These are phyloP conservation scores for Plagodis pulveraria DNA, from an alignment of 2,888 invertebrate species.

Conservation along the genomic window DNA sequence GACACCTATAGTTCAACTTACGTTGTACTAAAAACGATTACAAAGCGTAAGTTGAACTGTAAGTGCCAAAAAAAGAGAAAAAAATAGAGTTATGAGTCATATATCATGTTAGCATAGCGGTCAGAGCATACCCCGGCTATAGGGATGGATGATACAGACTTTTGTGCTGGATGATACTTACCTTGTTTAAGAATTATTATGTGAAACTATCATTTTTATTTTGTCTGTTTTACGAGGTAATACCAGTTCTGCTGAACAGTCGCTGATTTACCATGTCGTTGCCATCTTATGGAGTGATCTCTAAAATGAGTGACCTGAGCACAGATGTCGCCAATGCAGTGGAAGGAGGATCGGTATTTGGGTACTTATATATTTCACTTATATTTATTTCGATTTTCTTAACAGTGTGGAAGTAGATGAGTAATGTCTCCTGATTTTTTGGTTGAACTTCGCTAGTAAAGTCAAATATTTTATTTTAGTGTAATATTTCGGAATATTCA, in stretches of 20 bases:
- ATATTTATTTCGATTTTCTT: not conserved
- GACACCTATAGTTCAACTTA: no score
- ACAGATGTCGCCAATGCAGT: conserved; percentile 18
- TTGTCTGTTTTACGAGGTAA: not conserved
- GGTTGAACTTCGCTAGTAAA: not conserved
- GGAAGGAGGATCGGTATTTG: conserved; percentile 22
- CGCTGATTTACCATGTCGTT: not conserved
- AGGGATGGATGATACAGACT: no score
- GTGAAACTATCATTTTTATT: not conserved
- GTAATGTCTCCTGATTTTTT: not conserved
- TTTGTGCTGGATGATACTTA: no score
- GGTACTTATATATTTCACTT: conserved; percentile 8
- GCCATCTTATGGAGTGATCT: not conserved
- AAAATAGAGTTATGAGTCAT: no score
- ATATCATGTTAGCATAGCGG: no score
- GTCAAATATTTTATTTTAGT: no score
- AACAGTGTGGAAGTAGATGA: not conserved
- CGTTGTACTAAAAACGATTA: no score
- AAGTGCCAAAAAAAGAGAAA: no score
- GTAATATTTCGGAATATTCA: not conserved
- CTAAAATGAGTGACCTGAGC: conserved; percentile 13
- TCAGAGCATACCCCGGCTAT: no score
- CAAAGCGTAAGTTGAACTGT: no score
- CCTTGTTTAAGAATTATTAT: no score
- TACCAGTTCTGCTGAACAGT: not conserved